Percentiles rank a stretch among this genome's conserved stretches.
phyloP scores from a whole-genome alignment of 2,113 vertebrate genomes.

The Diadophis punctatus region DNA sequence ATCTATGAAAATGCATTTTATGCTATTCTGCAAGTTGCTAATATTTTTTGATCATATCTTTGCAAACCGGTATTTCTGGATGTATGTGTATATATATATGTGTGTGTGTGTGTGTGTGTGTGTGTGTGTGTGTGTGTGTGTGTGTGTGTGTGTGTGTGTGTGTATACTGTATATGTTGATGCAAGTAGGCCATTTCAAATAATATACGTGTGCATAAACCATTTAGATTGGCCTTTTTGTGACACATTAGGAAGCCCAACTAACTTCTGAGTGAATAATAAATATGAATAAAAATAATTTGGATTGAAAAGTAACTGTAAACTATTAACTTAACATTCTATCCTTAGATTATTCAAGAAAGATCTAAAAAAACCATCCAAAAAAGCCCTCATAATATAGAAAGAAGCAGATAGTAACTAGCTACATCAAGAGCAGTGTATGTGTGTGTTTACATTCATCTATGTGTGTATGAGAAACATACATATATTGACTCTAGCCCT shows the following conservation, averaged over 20 bases:
- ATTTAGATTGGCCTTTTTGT: background rate
- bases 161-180: too few species aligned
- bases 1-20: background rate
- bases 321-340: background rate
- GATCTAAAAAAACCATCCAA: background rate
- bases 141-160: too few species aligned
- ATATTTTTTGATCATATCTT: background rate
- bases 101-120: too few species aligned
- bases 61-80: background rate
- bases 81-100: too few species aligned
- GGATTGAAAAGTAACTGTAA: background rate
- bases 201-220: background rate
- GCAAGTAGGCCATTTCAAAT: background rate
- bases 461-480: background rate
- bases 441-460: background rate
- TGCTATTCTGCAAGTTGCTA: background rate
- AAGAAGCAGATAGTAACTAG: background rate
- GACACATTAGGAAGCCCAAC: background rate
- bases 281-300: background rate
- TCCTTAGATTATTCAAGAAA: background rate
- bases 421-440: background rate
- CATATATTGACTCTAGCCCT: background rate
- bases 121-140: too few species aligned
- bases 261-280: background rate
- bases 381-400: background rate